Evolutionary conservation across 2,888 invertebrate species (phyloP).

Genomic region (Lobophora halterata): DNA sequence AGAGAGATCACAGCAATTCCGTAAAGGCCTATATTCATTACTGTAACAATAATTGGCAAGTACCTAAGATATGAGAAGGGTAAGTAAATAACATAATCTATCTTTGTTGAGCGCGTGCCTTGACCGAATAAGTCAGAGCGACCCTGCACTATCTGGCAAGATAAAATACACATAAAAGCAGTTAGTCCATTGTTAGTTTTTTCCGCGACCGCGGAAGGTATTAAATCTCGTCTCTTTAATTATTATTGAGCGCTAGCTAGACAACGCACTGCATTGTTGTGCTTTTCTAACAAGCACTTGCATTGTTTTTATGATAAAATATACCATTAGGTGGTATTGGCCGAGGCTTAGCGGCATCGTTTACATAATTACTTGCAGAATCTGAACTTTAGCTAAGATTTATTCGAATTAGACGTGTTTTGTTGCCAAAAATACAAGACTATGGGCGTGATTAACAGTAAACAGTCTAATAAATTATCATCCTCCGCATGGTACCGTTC

Average conservation of each 20-base stretch:
- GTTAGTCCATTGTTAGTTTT: conserved; percentile 51
- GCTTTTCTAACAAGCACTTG: conserved; percentile 44
- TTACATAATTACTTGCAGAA: conserved; percentile 17
- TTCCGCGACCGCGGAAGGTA: conserved; percentile 54
- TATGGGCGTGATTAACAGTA: too few species aligned
- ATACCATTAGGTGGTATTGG: conserved; percentile 9
- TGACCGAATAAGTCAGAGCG: conserved; percentile 47
- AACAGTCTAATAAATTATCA: too few species aligned
- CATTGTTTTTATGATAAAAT: conserved; percentile 40
- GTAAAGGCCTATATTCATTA: too few species aligned
- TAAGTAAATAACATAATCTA: background rate
- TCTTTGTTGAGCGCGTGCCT: conserved; percentile 36
- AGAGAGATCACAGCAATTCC: too few species aligned
- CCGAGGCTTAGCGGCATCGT: conserved; percentile 13
- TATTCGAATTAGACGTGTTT: conserved; percentile 12
- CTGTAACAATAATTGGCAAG: too few species aligned
- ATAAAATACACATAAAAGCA: conserved; percentile 43
- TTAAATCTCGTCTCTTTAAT: conserved; percentile 47
- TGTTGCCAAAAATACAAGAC: conserved; percentile 10
- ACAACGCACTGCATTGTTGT: conserved; percentile 50
- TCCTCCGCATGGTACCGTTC: too few species aligned
- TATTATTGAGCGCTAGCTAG: conserved; percentile 37
- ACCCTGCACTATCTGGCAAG: conserved; percentile 49
- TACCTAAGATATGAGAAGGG: too few species aligned
- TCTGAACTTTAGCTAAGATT: conserved; percentile 12